phyloP scores from a whole-genome alignment of 2,888 invertebrate species.

The Drosophila paracracens region DNA sequence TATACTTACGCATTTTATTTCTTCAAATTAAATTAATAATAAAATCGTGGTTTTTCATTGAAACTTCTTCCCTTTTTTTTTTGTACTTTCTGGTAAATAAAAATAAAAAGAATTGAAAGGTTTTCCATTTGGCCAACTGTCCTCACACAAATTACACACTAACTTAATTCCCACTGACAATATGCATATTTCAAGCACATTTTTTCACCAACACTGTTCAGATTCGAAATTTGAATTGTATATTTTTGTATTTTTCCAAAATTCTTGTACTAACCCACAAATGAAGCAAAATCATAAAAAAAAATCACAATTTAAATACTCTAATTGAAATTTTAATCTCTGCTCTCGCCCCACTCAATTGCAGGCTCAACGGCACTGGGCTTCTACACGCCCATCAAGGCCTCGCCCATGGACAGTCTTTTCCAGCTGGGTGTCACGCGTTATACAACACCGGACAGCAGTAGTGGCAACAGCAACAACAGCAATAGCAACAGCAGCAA shows the following conservation, averaged over 20 bases:
- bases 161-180: constrained; percentile 27
- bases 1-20: background rate
- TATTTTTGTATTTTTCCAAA: constrained; percentile 1
- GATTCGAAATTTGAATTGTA: constrained; percentile 4
- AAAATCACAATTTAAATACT: background rate
- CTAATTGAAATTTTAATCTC: background rate
- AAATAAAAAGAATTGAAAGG: background rate
- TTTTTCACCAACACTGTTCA: constrained; percentile 33
- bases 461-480: constrained; percentile 36
- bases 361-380: constrained; percentile 89
- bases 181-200: constrained; percentile 25
- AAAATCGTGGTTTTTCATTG: background rate
- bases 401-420: constrained; percentile 87
- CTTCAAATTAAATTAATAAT: background rate
- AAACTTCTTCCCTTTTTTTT: background rate
- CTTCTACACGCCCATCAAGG: constrained; percentile 93
- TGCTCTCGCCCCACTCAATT: constrained; percentile 26
- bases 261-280: constrained; percentile 18
- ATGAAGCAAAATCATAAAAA: background rate
- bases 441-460: constrained; percentile 58
- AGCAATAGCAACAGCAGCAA: constrained; percentile 40
- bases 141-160: constrained; percentile 1
- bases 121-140: constrained; percentile 5
- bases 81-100: background rate
- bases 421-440: constrained; percentile 93